Base-by-base conservation (phyloP, 2,888 invertebrate genomes). In the Eupithecia inturbata region DNA sequence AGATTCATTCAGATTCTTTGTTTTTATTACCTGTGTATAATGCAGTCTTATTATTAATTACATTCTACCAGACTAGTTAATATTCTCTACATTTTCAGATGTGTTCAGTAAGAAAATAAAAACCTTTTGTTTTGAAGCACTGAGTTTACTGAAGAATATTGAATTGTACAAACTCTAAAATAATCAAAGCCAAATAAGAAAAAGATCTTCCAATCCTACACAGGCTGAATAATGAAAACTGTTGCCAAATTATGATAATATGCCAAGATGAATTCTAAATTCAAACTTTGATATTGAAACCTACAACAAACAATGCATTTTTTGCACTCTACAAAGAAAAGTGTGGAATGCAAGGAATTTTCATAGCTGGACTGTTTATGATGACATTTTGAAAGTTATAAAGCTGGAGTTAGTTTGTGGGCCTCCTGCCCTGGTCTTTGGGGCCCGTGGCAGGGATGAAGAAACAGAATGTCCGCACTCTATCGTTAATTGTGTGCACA, bases 391-490 rank as follows among this genome's bases (percentile, higher is more conserved):
- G 87, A 87, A 83, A 85, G 82, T 81, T 82, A 78, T 85, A 80
- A 84, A 82, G 83, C 84, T 83, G 84, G 82, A 75, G 80, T 78
- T 79, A 79, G 80, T 77, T 79, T 78, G 78, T 78, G 91, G 92
- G 92, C 89, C 87, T 82, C 84, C 85, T 70, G 83, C 92, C 92
- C 91, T 88, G 84, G 73, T 86, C 88, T 90, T 89, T 88, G 85
- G 87, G 85, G 82, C 85, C 90, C 88, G 91, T 83, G 92, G 93
- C 90, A 94, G 94, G 93, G 90, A 99, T 99, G 99, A 99, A 99
- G 98, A 99, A 99, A 96, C 99, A 99, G 97, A 99, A 99, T 97
- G 99, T 99, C 95, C 98, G 99, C 96, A 99, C 99, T 95, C 96
- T 99, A 96, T 99, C 99, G 90, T 97, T 99, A 95, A 99, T 99